A percentile compares a stretch with the other conserved stretches of the same genome.
Evolutionary conservation across 2,888 invertebrate genomes (phyloP).

Genomic region (Heliconius hortense): DNA sequence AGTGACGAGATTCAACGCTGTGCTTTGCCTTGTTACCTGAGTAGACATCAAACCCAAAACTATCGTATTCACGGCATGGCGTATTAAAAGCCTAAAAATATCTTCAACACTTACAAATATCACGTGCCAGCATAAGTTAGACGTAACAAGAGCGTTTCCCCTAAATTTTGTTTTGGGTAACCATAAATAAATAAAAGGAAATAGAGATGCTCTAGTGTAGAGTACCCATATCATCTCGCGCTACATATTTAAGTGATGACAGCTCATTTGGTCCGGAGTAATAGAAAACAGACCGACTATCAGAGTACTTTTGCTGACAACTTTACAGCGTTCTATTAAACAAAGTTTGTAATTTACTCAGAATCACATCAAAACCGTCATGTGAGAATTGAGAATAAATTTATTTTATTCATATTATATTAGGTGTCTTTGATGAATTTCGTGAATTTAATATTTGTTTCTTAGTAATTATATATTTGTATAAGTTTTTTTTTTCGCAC

Average conservation of each 20-base stretch:
- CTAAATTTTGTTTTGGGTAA: slow-evolving; percentile 4
- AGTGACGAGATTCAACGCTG: too few species aligned
- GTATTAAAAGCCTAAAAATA: not conserved
- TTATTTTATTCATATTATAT: not conserved
- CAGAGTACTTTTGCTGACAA: slow-evolving; percentile 42
- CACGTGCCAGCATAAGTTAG: slow-evolving; percentile 1
- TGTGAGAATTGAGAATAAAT: not conserved
- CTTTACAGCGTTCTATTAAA: slow-evolving; percentile 43
- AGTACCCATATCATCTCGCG: slow-evolving; percentile 35
- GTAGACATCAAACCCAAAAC: not conserved
- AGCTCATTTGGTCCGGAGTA: slow-evolving; percentile 35
- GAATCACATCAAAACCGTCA: slow-evolving; percentile 22
- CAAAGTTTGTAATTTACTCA: slow-evolving; percentile 35
- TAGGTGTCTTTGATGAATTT: not conserved
- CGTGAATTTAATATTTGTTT: not conserved
- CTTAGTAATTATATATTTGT: not conserved
- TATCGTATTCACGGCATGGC: not conserved
- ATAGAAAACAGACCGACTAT: slow-evolving; percentile 31
- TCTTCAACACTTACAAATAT: not conserved
- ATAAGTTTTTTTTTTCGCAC: too few species aligned
- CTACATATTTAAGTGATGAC: slow-evolving; percentile 34
- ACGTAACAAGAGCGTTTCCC: slow-evolving; percentile 1
- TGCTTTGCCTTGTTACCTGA: not conserved
- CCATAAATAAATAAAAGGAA: slow-evolving; percentile 22
- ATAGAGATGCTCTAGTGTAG: slow-evolving; percentile 25